Evolutionary conservation across 2,797 vertebrate species (phyloP), one percentile per base, ranked within the genome.

Genomic region (Toxotes lorentzi): DNA sequence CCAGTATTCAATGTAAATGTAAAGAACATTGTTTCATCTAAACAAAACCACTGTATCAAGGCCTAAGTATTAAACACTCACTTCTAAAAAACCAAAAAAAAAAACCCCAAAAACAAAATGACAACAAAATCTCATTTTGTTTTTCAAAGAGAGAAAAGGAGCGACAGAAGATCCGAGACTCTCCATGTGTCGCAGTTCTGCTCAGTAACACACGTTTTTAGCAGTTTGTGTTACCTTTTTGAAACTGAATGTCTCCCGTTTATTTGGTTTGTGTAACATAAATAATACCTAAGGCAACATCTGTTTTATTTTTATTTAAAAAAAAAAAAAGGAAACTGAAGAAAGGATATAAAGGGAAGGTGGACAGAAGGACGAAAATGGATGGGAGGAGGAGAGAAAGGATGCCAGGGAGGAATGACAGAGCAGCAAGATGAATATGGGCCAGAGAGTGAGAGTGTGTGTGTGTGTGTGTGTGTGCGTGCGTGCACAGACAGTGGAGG

Each of bases 261-360:
- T 91, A 92, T 95, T 96, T 96, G 95, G 95, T 95, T 95, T 95
- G 88, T 89, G 87, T 94, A 91, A 94, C 93, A 94, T 93, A 94
- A 93, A 94, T 93, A 92, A 94, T 90, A 94, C 88, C 94, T 95
- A 96, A 96, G 95, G 95, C 95, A 96, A 95, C 94, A 87, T 95
- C 89, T 90, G 94, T 92, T 93, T 91, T 87, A 77, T 65, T 92
- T 93, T 92, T 87, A 75, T 67, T 43, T 30, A 30, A 30, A 35
- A 63, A 70, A 63, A 53, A 47, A 66, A 76, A 71, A 81, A 73
- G 11, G 9, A 77, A 86, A 76, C 11, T 51, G 61, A 53, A 74
- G 19, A 57, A 73, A 35, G 50, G 54, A 32, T 21, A 57, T 80
- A 58, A 53, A 61, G 30, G 53, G 67, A 76, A 66, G 78, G 16